Base-by-base conservation (phyloP, 2,888 invertebrate genomes). In the Lumbricus terrestris region DNA sequence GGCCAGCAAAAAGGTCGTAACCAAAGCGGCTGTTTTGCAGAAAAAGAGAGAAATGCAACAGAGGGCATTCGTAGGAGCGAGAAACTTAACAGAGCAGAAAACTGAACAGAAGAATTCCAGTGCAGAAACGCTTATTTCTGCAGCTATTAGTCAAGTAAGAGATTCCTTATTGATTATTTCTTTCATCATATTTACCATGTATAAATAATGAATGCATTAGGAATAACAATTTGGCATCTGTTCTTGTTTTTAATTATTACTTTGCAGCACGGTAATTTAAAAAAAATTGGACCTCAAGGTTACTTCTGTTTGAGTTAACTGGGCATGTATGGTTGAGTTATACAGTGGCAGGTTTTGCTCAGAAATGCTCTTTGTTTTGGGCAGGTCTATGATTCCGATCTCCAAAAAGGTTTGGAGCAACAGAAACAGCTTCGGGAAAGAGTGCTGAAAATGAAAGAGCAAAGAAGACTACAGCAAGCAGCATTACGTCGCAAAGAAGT, bases 381-480 rank as follows among this genome's bases (percentile, higher is more conserved):
- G 20, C 85, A 85, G 85, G 85, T 13, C 6, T 37, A 85, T 15
- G 85, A 85, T 85, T 29, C 85, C 16, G 88, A 88, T 34, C 88
- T 88, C 20, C 88, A 88, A 20, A 88, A 34, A 47, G 88, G 88
- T 23, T 47, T 88, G 29, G 88, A 88, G 42, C 42, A 88, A 11
- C 88, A 88, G 88, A 88, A 18, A 47, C n/a, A 33, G 42, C 40
- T 40, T 40, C 40, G 88, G 40, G 88, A 88, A 29, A 88, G 6
- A 47, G 6, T 88, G 40, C 88, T 88, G 6, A n/a, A 47, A 29
- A 88, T 88, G 88, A 88, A 88, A 37, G 88, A 88, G 37, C 88
- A 42, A 42, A 37, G 47, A 34, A 37, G 88, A 88, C 88, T 16
- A 20, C 40, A 88, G 42, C 88, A 88, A 37, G 88, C 88, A 38